These are phyloP conservation scores for Albula goreensis DNA, from an alignment of 2,113 vertebrate species.

Conservation along the genomic window DNA sequence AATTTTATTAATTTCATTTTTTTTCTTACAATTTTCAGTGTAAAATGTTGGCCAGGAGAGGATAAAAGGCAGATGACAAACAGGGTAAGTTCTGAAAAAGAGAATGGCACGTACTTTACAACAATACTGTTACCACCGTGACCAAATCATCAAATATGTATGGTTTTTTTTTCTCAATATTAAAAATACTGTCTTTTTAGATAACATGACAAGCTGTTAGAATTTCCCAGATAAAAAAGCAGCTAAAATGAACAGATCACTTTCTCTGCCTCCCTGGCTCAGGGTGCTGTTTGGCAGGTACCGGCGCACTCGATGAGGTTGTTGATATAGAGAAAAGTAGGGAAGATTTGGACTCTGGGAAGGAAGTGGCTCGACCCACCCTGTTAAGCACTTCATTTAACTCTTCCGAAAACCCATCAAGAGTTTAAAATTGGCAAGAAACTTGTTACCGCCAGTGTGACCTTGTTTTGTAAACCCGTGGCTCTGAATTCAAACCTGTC, in stretches of 20 bases:
- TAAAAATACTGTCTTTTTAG: no score
- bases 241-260: background rate
- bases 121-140: no score
- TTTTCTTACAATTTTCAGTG: background rate
- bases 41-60: background rate
- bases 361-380: background rate
- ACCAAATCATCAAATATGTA: no score
- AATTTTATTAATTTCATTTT: background rate
- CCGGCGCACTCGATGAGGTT: background rate
- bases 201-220: no score
- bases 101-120: background rate
- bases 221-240: background rate
- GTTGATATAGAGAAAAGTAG: background rate
- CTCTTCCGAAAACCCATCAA: background rate
- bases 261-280: background rate
- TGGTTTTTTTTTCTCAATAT: no score
- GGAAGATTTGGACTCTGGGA: background rate
- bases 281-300: background rate
- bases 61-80: background rate
- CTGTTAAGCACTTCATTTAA: background rate
- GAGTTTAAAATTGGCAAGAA: background rate
- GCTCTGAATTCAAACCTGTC: background rate
- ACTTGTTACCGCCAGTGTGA: background rate
- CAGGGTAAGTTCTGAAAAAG: background rate
- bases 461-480: background rate